phyloP scores from a whole-genome alignment of 2,888 invertebrate species.

The Cordilura impudica region DNA sequence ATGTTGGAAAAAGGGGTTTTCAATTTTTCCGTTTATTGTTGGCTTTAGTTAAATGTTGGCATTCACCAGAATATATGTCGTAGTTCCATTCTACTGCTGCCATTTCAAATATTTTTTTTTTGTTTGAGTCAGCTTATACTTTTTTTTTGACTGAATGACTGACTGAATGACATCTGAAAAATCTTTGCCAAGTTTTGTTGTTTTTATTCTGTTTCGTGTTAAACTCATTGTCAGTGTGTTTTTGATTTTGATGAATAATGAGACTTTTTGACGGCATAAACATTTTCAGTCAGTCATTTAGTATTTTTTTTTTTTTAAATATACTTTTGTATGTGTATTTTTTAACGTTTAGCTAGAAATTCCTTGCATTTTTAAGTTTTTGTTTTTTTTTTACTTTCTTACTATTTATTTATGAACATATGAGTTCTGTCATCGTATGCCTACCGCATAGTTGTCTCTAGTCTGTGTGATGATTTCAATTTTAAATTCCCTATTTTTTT shows the following conservation, averaged over 20 bases:
- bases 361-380: background rate
- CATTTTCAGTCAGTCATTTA: slow-evolving; percentile 39
- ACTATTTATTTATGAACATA: slow-evolving; percentile 32
- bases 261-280: slow-evolving; percentile 60
- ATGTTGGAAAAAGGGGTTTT: background rate
- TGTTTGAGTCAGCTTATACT: background rate
- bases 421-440: slow-evolving; percentile 33
- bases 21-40: background rate
- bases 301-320: background rate
- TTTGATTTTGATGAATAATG: slow-evolving; percentile 56
- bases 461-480: background rate
- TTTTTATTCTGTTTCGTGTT: slow-evolving; percentile 13
- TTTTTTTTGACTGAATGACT: slow-evolving; percentile 14
- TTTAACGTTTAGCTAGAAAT: background rate
- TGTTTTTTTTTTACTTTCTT: background rate
- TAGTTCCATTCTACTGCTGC: background rate
- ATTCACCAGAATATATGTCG: slow-evolving; percentile 16
- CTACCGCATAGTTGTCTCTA: slow-evolving; percentile 30
- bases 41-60: slow-evolving; percentile 44
- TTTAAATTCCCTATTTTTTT: slow-evolving; percentile 3
- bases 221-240: slow-evolving; percentile 43
- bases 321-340: background rate
- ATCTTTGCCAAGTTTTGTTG: slow-evolving; percentile 48
- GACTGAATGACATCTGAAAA: slow-evolving; percentile 43
- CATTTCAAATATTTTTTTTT: slow-evolving; percentile 20